Evolutionary conservation across 2,113 vertebrate species (phyloP).

Genomic region (Cebidichthys violaceus): DNA sequence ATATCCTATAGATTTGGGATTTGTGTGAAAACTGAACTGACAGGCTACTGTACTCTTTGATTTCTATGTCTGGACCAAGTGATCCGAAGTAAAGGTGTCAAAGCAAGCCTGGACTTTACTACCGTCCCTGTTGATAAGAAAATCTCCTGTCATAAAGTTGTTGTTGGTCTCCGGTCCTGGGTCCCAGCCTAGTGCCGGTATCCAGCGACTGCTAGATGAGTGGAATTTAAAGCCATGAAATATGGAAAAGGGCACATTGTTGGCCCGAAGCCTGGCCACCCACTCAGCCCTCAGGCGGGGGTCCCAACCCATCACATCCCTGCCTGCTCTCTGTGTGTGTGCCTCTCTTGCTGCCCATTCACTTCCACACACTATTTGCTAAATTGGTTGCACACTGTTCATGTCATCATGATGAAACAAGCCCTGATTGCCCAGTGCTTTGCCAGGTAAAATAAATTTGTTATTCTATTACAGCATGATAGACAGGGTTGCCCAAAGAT

Average conservation of each 20-base stretch:
- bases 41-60: background rate
- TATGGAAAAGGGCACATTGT: constrained; percentile 70
- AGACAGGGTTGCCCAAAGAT: constrained; percentile 65
- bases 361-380: constrained; percentile 43
- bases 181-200: constrained; percentile 22
- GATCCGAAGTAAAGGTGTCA: background rate
- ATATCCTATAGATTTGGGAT: background rate
- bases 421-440: constrained; percentile 62
- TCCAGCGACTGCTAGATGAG: constrained; percentile 46
- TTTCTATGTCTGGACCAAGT: background rate
- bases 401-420: constrained; percentile 70
- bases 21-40: background rate
- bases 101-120: background rate
- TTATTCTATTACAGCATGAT: constrained; percentile 72
- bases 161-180: constrained; percentile 26
- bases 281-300: constrained; percentile 60
- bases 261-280: constrained; percentile 68
- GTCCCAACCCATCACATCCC: constrained; percentile 53
- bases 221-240: constrained; percentile 71
- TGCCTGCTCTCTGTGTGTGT: constrained; percentile 19
- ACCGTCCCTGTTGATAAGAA: constrained; percentile 11
- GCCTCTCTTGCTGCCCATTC: constrained; percentile 33
- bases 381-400: constrained; percentile 70
- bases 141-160: constrained; percentile 30
- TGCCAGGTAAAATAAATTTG: constrained; percentile 81